Evolutionary conservation across 2,888 invertebrate species (phyloP).

Genomic region (Axea sp.): DNA sequence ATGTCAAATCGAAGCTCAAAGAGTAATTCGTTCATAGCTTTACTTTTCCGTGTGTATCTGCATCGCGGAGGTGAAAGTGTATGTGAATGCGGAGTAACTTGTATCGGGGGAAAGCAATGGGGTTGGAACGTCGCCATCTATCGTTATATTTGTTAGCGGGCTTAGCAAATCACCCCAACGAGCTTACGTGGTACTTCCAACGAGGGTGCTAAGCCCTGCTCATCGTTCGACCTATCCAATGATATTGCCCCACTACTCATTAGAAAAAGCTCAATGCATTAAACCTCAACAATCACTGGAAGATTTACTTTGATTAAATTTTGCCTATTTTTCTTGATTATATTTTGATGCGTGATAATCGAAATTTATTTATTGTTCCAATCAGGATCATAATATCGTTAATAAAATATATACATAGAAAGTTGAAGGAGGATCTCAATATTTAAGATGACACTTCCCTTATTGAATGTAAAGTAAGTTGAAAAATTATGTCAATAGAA

Average conservation of each 20-base stretch:
- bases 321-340: constrained; percentile 52
- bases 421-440: no score
- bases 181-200: constrained; percentile 75
- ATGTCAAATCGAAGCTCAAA: constrained; percentile 76
- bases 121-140: constrained; percentile 77
- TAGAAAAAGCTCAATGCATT: constrained; percentile 57
- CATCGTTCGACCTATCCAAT: constrained; percentile 57
- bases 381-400: constrained; percentile 9
- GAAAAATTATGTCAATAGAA: no score
- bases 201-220: constrained; percentile 76
- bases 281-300: constrained; percentile 59
- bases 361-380: constrained; percentile 36
- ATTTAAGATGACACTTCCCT: no score
- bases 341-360: constrained; percentile 40
- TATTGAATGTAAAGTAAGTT: no score
- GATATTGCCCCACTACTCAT: constrained; percentile 55
- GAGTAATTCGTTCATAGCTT: constrained; percentile 73
- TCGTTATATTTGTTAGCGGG: constrained; percentile 79
- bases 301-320: constrained; percentile 60
- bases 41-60: constrained; percentile 22
- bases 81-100: constrained; percentile 59
- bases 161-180: constrained; percentile 79
- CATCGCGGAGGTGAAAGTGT: constrained; percentile 50
- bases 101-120: constrained; percentile 64
- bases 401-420: no score